Conservation (phyloP, 2,113 vertebrate species). For the Astur gentilis region DNA sequence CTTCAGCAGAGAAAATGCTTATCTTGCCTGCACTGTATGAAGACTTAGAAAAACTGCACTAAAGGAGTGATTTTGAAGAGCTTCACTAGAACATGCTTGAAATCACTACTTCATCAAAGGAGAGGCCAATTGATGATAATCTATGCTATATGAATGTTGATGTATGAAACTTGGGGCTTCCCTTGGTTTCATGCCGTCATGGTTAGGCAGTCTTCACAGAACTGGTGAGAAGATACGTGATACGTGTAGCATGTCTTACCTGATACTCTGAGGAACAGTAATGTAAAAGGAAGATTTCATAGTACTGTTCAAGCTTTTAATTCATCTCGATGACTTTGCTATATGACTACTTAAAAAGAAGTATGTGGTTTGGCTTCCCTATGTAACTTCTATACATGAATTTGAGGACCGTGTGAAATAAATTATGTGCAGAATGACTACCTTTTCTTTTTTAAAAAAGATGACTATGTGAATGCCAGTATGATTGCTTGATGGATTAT, state of each 20-base stretch:
- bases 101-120: background rate
- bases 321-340: background rate
- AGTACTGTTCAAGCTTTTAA: background rate
- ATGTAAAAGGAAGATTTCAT: background rate
- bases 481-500: background rate
- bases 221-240: background rate
- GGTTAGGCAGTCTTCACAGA: no score
- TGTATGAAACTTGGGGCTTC: background rate
- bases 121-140: background rate
- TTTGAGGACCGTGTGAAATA: background rate
- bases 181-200: background rate
- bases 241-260: background rate
- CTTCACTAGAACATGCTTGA: background rate
- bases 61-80: background rate
- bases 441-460: background rate
- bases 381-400: background rate
- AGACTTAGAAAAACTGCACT: background rate
- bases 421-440: background rate
- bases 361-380: background rate
- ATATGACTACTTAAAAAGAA: background rate
- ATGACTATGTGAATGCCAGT: background rate
- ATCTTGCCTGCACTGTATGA: background rate
- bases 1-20: background rate
- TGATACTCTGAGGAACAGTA: background rate
- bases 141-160: background rate